Percentiles rank a stretch among this genome's conserved stretches.
Evolutionary conservation across 2,797 vertebrate species (phyloP).

Genomic region (Darevskia mixta): DNA sequence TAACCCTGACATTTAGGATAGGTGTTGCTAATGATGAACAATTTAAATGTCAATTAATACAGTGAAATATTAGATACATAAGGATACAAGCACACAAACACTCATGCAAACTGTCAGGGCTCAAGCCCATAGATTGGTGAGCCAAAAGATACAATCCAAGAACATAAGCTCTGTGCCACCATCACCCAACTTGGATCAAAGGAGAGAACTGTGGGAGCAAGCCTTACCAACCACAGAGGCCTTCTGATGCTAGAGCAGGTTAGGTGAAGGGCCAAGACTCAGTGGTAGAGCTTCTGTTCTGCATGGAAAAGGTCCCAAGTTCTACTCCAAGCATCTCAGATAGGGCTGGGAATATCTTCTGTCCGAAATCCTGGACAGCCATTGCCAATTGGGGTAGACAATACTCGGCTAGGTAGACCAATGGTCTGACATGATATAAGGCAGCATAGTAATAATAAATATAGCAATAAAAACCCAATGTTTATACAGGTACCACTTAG

Average conservation of each 20-base stretch:
- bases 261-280: not conserved
- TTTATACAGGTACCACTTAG: too few relatives aligned
- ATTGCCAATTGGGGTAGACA: too few relatives aligned
- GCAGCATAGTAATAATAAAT: too few relatives aligned
- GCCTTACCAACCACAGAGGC: not conserved
- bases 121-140: not conserved
- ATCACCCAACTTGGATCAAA: not conserved
- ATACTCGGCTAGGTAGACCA: too few relatives aligned
- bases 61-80: constrained; percentile 15
- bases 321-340: not conserved
- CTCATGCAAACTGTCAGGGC: constrained; percentile 6
- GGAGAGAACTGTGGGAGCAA: not conserved
- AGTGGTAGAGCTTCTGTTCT: not conserved
- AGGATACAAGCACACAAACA: constrained; percentile 1
- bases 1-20: not conserved
- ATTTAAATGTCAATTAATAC: constrained; percentile 15
- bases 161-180: not conserved
- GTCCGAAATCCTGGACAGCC: too few relatives aligned
- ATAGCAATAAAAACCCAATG: too few relatives aligned
- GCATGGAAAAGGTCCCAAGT: not conserved
- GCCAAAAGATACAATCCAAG: not conserved
- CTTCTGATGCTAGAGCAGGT: not conserved
- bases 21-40: constrained; percentile 14
- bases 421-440: too few relatives aligned
- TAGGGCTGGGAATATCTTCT: too few relatives aligned